Conservation (phyloP, 2,888 invertebrate genomes). For the Dryococelus australis region DNA sequence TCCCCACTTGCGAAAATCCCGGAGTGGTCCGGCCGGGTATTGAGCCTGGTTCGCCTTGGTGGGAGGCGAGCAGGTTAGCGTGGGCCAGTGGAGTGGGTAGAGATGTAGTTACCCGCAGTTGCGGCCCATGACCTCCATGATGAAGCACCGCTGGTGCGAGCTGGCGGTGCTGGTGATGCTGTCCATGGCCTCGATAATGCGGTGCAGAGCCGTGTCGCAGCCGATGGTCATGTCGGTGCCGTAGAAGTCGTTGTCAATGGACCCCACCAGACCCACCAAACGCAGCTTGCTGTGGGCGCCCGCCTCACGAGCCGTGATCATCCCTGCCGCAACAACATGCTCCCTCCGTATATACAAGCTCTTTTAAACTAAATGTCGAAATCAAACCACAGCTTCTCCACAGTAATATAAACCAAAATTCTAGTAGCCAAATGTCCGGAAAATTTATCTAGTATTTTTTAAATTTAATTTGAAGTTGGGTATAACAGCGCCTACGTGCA, state of each 20-base stretch:
- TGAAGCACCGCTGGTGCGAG: slow-evolving; percentile 98
- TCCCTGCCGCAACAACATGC: slow-evolving; percentile 52
- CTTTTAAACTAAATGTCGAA: background rate
- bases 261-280: slow-evolving; percentile 98
- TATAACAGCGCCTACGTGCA: no score
- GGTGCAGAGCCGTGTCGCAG: slow-evolving; percentile 95
- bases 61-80: no score
- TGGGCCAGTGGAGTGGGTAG: no score
- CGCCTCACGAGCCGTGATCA: slow-evolving; percentile 79
- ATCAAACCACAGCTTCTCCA: no score
- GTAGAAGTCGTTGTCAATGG: slow-evolving; percentile 99
- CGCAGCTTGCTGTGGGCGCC: slow-evolving; percentile 79
- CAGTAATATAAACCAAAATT: no score
- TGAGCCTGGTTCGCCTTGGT: no score
- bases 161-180: slow-evolving; percentile 98
- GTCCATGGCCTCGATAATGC: slow-evolving; percentile 98
- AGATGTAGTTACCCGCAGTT: slow-evolving; percentile 89
- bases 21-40: no score
- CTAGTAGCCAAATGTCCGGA: no score
- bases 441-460: no score
- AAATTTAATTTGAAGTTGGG: no score
- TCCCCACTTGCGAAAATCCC: no score
- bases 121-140: slow-evolving; percentile 99
- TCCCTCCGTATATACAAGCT: slow-evolving; percentile 37
- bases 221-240: slow-evolving; percentile 99